Evolutionary conservation across 2,888 invertebrate genomes (phyloP).

Genomic region (Parelbella ahira): DNA sequence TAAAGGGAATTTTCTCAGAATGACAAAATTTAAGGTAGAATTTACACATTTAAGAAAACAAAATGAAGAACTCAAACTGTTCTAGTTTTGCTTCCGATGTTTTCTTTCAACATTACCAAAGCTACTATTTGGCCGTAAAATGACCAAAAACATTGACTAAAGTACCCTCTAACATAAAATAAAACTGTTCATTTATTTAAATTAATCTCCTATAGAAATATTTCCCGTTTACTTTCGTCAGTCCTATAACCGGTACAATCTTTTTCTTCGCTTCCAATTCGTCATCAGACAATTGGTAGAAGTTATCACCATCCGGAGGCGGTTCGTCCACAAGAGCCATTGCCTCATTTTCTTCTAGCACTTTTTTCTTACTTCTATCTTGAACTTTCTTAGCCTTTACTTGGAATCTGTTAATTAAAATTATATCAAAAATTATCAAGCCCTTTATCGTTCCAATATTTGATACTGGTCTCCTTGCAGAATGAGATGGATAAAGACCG

Average conservation of each 20-base stretch:
- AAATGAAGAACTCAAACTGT: no score
- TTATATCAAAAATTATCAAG: not conserved
- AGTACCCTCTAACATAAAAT: not conserved
- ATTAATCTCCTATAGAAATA: constrained; percentile 20
- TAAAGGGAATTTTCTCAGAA: no score
- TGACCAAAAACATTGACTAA: no score
- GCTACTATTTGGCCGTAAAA: no score
- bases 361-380: constrained; percentile 5
- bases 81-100: no score
- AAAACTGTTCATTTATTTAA: not conserved
- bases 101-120: no score
- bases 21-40: no score
- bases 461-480: no score
- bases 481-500: no score
- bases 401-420: not conserved
- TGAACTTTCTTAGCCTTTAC: not conserved
- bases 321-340: constrained; percentile 37
- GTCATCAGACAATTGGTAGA: constrained; percentile 32
- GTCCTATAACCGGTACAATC: constrained; percentile 31
- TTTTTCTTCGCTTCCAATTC: constrained; percentile 23
- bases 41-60: no score
- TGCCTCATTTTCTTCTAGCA: constrained; percentile 34
- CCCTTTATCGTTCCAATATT: no score
- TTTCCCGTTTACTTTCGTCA: constrained; percentile 37
- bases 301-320: constrained; percentile 44